phyloP scores from a whole-genome alignment of 2,113 vertebrate species.

The Ciconia stormi region DNA sequence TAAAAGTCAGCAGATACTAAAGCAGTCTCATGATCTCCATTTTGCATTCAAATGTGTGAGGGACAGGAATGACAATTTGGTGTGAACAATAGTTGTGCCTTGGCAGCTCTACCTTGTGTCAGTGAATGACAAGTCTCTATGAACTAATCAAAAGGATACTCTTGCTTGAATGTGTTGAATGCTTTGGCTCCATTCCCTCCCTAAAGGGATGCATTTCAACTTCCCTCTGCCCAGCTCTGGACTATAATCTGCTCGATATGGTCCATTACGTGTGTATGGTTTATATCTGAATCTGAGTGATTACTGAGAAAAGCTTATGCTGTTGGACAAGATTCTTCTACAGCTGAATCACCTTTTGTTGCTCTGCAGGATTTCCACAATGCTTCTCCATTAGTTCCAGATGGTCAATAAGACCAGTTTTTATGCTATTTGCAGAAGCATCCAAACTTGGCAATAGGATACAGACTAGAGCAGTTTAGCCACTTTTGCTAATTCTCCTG shows the following conservation, averaged over 20 bases:
- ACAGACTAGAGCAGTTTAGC: not conserved
- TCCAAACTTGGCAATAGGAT: not conserved
- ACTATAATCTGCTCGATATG: not conserved
- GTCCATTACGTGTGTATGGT: not conserved
- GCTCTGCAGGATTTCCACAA: not conserved
- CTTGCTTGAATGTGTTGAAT: not conserved
- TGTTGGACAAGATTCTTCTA: not conserved
- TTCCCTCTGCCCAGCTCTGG: not conserved
- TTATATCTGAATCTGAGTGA: not conserved
- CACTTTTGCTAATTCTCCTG: not conserved
- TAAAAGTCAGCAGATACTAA: not conserved
- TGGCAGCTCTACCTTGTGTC: not conserved
- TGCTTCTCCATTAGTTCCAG: conserved; percentile 17
- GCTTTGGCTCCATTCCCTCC: not conserved
- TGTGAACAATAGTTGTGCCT: not conserved
- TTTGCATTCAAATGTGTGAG: not conserved
- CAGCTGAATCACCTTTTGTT: conserved; percentile 10
- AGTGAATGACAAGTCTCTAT: not conserved
- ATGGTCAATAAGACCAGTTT: not conserved
- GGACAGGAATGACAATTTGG: not conserved
- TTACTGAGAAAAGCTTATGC: not conserved
- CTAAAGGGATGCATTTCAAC: not conserved
- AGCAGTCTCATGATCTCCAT: not conserved
- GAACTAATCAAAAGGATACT: not conserved
- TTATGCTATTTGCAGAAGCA: not conserved